Percentiles rank a stretch among this genome's conserved stretches.
These are phyloP conservation scores for Sinocyclocheilus rhinocerous DNA, from an alignment of 2,113 vertebrate genomes.

Conservation along the genomic window DNA sequence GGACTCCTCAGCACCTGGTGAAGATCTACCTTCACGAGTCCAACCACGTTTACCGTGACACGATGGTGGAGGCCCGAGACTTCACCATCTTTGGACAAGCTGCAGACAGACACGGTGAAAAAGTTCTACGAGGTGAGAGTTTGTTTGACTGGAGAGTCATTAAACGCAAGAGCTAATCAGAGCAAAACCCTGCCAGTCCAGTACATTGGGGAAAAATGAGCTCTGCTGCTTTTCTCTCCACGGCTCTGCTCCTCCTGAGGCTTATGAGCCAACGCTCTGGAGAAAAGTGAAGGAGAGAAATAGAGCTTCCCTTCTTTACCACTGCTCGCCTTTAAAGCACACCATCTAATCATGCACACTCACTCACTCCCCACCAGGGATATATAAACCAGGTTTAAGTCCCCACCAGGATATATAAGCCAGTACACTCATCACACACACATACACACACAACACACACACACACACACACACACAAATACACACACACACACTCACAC, in stretches of 20 bases:
- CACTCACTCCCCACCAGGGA: too few relatives aligned
- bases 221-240: conserved; percentile 26
- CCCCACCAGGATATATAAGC: too few relatives aligned
- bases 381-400: too few relatives aligned
- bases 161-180: conserved; percentile 48
- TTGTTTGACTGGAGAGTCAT: conserved; percentile 22
- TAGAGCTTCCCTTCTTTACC: too few relatives aligned
- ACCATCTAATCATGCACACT: conserved; percentile 1
- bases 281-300: conserved; percentile 25
- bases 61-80: conserved; percentile 81
- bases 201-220: conserved; percentile 45
- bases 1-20: conserved; percentile 74
- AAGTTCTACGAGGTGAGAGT: conserved; percentile 78
- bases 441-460: too few relatives aligned
- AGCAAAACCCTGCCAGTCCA: conserved; percentile 48
- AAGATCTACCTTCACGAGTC: conserved; percentile 84
- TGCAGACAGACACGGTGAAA: conserved; percentile 79
- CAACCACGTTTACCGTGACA: conserved; percentile 81
- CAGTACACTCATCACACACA: too few relatives aligned
- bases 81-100: conserved; percentile 77
- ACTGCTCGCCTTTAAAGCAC: too few relatives aligned
- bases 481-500: too few relatives aligned
- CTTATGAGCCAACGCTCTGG: neutral
- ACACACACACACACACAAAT: too few relatives aligned
- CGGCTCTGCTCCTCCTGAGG: neutral